These are phyloP conservation scores for Papilio demoleus DNA, from an alignment of 2,888 invertebrate species.

Conservation along the genomic window DNA sequence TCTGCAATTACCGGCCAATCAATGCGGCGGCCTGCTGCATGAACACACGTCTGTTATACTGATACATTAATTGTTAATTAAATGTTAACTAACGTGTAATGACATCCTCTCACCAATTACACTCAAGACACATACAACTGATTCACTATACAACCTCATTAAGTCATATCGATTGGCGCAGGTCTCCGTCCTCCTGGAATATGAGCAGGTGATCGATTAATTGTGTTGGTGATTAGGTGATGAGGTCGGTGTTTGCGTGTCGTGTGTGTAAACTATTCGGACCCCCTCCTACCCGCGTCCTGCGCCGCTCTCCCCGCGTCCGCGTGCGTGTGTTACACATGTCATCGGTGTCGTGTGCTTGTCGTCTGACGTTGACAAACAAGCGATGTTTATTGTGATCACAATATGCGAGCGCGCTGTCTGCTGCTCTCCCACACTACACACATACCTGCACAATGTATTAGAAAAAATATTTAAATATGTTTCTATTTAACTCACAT, in stretches of 20 bases:
- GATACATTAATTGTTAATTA: conserved; percentile 8
- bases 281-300: background rate
- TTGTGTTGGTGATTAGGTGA: no score
- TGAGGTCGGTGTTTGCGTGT: no score
- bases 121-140: background rate
- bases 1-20: no score
- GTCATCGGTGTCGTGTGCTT: background rate
- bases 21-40: background rate
- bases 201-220: background rate
- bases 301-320: background rate
- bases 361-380: conserved; percentile 8
- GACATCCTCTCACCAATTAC: conserved; percentile 8
- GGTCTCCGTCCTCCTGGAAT: background rate
- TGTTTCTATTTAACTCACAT: no score
- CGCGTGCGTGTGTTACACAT: background rate
- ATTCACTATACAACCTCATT: background rate
- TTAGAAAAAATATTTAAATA: background rate
- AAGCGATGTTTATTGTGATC: conserved; percentile 12
- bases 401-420: background rate
- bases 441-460: background rate
- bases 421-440: no score
- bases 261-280: no score
- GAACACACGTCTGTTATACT: background rate
- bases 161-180: background rate
- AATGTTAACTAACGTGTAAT: background rate